Base-by-base conservation (phyloP, 1,140 invertebrate species). In the Macrobrachium nipponense region DNA sequence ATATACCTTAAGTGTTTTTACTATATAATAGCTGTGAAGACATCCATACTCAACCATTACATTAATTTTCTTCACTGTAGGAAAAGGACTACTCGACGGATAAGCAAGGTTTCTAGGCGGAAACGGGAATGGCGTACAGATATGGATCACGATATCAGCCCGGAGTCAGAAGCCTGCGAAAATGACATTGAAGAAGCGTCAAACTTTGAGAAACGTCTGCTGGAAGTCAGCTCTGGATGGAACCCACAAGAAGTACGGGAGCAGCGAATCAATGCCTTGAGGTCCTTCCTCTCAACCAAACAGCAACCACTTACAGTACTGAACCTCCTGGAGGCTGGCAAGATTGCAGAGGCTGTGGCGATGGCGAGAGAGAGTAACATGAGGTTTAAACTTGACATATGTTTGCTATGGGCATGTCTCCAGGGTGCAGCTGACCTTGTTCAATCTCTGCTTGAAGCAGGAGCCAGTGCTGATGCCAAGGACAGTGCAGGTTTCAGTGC, bases 401-500 rank as follows among this genome's bases (percentile, higher is more conserved):
- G 88, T 72, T 68, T 89, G 59, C 80, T 89, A 59, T 89, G 88
- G 88, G 85, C 88, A 15, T 89, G 88, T 43, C 59, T 87, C 23
- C 80, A 84, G 51, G 87, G 87, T 10, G 88, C 82, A 18, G 43
- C 77, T 4, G 88, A 89, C n/a, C 66, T 89, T 23, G 86, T 86
- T 20, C 44, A 75, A 1, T 70, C 61, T 12, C 51, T 84, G 23
- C 27, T 87, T 15, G 66, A 80, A 14, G 78, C 78, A 5, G 88
- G 85, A 7, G 88, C 88, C 51, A 87, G 70, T 60, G 80, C 80
- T 11, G 88, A 89, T 6, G 85, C 85, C 7, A 36, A 58, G 20
- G 88, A 89, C 75, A 87, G 83, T 27, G 84, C 82, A 61, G 88
- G 88, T 18, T 87, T 87, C 66, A 87, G 85, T 77, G 81, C 88